Evolutionary conservation across 2,113 vertebrate genomes (phyloP).

Genomic region (Sorex fumeus): DNA sequence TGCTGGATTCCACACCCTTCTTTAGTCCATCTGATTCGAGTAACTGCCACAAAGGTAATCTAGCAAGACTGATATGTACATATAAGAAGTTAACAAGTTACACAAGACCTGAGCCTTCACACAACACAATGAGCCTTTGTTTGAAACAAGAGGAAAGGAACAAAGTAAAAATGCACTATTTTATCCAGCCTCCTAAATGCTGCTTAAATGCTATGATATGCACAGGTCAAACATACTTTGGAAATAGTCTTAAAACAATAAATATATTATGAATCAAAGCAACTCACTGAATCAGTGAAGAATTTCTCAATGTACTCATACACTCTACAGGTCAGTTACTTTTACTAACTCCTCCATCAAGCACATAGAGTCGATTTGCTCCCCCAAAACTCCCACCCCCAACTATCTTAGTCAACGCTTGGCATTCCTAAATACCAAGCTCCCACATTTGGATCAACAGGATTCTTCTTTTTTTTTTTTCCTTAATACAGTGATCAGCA

Average conservation of each 20-base stretch:
- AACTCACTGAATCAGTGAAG: slow-evolving; percentile 52
- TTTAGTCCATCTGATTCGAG: slow-evolving; percentile 62
- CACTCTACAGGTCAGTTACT: neutral
- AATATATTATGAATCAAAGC: slow-evolving; percentile 63
- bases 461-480: slow-evolving; percentile 52
- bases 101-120: slow-evolving; percentile 77
- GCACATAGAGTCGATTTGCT: neutral
- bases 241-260: slow-evolving; percentile 34
- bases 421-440: slow-evolving; percentile 51
- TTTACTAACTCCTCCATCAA: slow-evolving; percentile 47
- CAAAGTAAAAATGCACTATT: slow-evolving; percentile 79
- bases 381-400: neutral
- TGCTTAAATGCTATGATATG: slow-evolving; percentile 47
- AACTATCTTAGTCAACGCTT: neutral
- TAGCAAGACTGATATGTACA: slow-evolving; percentile 72
- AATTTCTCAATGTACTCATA: neutral
- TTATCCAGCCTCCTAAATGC: slow-evolving; percentile 64
- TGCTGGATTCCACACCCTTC: slow-evolving; percentile 35
- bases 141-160: slow-evolving; percentile 73
- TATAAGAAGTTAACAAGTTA: slow-evolving; percentile 82
- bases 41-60: slow-evolving; percentile 69
- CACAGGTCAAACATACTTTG: slow-evolving; percentile 31
- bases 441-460: slow-evolving; percentile 15
- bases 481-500: slow-evolving; percentile 66
- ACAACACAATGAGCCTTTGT: slow-evolving; percentile 78